phyloP scores from a whole-genome alignment of 2,113 vertebrate species.

The Calidris pygmaea region DNA sequence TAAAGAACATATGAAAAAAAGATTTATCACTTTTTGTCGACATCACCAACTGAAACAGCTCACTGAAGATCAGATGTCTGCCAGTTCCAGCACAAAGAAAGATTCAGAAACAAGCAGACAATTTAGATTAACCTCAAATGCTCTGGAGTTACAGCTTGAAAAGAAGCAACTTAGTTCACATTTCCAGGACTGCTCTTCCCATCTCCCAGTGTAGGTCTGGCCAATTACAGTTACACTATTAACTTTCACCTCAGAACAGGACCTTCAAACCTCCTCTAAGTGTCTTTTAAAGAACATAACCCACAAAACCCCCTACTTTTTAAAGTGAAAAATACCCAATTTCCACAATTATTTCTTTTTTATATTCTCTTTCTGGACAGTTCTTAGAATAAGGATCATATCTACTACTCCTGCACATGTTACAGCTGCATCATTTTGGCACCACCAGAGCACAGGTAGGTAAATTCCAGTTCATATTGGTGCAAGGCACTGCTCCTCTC shows the following conservation, averaged over 20 bases:
- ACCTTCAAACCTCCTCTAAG: background rate
- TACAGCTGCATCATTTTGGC: background rate
- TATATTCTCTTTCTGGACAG: background rate
- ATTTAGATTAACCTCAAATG: background rate
- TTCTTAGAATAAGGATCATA: background rate
- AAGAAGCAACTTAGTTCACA: background rate
- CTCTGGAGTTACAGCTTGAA: background rate
- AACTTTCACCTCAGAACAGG: background rate
- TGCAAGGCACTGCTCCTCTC: background rate
- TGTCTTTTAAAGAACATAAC: background rate
- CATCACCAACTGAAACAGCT: background rate
- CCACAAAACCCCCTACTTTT: fast-evolving
- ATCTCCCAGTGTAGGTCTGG: background rate
- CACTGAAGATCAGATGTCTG: background rate
- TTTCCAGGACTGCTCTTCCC: background rate
- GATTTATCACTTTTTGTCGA: background rate
- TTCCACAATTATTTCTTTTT: background rate
- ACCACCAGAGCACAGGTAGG: background rate
- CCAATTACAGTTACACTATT: background rate
- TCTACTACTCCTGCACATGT: background rate
- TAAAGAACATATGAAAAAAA: background rate
- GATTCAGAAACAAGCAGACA: background rate
- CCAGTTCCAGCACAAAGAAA: background rate
- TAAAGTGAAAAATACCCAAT: background rate
- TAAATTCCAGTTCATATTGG: background rate